Base-by-base conservation (phyloP, 2,888 invertebrate genomes). In the Erpobdella octoculata region DNA sequence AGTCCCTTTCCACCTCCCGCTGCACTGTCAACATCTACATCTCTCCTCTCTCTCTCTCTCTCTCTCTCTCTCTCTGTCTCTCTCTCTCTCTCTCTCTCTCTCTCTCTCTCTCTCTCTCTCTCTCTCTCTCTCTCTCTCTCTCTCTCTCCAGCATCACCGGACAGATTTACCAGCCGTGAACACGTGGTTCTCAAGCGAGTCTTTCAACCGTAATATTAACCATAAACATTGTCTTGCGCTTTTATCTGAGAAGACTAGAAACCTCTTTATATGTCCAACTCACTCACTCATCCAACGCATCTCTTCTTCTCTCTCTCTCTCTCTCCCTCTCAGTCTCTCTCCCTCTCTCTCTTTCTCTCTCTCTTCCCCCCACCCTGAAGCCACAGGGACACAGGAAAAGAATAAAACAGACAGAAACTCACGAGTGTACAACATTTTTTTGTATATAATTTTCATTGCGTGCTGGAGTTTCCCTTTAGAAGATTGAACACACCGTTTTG, bases 21-120 rank as follows among this genome's bases (percentile, higher is more conserved):
- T n/a, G n/a, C n/a, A n/a, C n/a, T n/a, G n/a, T n/a, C n/a, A n/a
- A n/a, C n/a, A n/a, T n/a, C n/a, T n/a, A n/a, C n/a, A n/a, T 41
- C 46, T 41, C 46, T 41, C 46, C 53, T 53, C 5, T 64, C 59
- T 35, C 59, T 25, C 62, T 62, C 70, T 25, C 62, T 62, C 38
- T 2, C 70, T 62, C 70, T 25, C 61, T 70, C 70, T 64, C 62
- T 70, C 70, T 25, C 62, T 35, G 61, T 36, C 70, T 35, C 62
- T 35, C 62, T 41, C 46, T 41, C 46, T 41, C 46, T 62, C 31
- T 62, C 31, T n/a, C 33, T 1, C 2, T 4, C 28, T 62, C 18
- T 62, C 33, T 35, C n/a, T n/a, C 53, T 15, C 8, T 25, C 21
- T 25, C 48, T 6, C 25, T 48, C 48, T 21, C 18, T 18, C 61